Percentiles rank a stretch among this genome's conserved stretches.
phyloP scores from a whole-genome alignment of 2,113 vertebrate genomes.

The Coptodon rendalli region DNA sequence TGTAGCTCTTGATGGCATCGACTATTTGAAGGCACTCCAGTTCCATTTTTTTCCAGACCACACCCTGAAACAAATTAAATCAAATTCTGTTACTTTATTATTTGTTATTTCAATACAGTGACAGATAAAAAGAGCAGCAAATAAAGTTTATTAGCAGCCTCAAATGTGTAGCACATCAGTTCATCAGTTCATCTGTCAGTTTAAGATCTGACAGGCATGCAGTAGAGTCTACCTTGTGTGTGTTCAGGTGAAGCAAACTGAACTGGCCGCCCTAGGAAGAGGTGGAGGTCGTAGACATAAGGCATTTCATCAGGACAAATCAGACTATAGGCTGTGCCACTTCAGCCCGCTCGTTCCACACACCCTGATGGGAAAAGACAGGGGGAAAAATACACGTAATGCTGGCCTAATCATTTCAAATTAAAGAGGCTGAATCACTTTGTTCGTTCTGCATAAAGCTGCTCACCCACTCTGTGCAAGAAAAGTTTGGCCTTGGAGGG shows the following conservation, averaged over 20 bases:
- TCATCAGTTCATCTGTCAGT: not conserved
- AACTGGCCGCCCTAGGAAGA: constrained; percentile 84
- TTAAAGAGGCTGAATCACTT: not conserved
- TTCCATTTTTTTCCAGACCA: constrained; percentile 77
- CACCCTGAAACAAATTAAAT: constrained; percentile 66
- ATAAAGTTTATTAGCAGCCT: not conserved
- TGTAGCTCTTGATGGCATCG: constrained; percentile 85
- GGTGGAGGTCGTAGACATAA: constrained; percentile 87
- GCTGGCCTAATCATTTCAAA: not conserved
- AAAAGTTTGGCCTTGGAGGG: constrained; percentile 94
- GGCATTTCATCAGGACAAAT: constrained; percentile 86
- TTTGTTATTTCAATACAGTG: not conserved
- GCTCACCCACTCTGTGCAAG: constrained; percentile 91
- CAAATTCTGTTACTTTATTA: not conserved
- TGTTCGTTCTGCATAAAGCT: not conserved
- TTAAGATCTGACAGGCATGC: not conserved
- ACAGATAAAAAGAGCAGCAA: not conserved
- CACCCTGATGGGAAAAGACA: constrained; percentile 72
- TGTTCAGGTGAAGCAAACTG: constrained; percentile 68
- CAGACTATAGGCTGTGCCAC: constrained; percentile 84
- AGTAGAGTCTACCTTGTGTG: constrained; percentile 60
- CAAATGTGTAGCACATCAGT: not conserved
- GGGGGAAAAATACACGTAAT: not conserved
- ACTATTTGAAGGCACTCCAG: constrained; percentile 84
- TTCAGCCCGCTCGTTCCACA: constrained; percentile 88